These are phyloP conservation scores for Hemicrepidius hirtus DNA, from an alignment of 2,888 invertebrate genomes.

Conservation along the genomic window DNA sequence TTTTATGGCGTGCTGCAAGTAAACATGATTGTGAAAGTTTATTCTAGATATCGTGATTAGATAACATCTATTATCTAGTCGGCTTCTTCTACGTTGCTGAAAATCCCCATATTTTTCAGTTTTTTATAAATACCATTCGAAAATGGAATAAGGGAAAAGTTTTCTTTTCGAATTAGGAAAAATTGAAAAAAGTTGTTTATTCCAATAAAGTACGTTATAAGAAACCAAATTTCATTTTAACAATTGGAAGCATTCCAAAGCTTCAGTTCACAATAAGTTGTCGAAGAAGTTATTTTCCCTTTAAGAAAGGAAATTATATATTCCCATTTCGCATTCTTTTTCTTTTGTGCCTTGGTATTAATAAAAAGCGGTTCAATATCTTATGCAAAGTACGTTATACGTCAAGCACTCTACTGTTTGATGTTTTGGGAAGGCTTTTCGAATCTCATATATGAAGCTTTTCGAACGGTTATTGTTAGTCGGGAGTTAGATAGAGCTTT, in stretches of 20 bases:
- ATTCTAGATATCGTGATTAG: no score
- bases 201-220: neutral
- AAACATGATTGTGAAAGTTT: no score
- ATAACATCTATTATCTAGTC: no score
- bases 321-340: slow-evolving; percentile 6
- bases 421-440: neutral
- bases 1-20: no score
- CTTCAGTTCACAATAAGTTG: neutral
- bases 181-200: neutral
- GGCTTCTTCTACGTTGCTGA: no score
- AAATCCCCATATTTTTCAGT: no score
- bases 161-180: neutral
- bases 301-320: slow-evolving; percentile 16
- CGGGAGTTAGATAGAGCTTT: neutral
- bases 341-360: slow-evolving; percentile 9
- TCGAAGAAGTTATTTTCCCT: neutral
- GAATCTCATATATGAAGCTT: slow-evolving; percentile 13
- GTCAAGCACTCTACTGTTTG: slow-evolving; percentile 7
- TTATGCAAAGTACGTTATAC: slow-evolving; percentile 16
- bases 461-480: neutral
- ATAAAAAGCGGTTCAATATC: slow-evolving; percentile 24
- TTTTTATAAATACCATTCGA: no score
- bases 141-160: no score
- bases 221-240: neutral
- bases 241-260: neutral